Conservation (phyloP, 1,140 invertebrate species). For the Branchinecta lynchi region DNA sequence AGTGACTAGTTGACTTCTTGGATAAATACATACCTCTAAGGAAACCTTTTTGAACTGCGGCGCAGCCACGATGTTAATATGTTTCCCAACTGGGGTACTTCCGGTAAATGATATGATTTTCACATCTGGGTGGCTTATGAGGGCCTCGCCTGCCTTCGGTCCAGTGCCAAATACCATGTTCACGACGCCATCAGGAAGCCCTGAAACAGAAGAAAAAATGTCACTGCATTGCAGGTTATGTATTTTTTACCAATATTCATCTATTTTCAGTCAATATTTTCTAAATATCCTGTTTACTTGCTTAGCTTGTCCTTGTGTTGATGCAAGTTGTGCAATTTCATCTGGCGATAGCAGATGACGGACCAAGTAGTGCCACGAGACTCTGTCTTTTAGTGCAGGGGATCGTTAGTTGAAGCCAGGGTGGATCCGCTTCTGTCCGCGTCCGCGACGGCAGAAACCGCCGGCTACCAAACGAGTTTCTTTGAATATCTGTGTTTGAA, state of each 20-base stretch:
- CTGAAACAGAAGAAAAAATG: slow-evolving; percentile 26
- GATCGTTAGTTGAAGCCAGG: no score
- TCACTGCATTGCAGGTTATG: background rate
- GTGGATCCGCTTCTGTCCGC: no score
- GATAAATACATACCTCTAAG: slow-evolving; percentile 33
- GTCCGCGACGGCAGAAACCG: no score
- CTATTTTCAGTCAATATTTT: background rate
- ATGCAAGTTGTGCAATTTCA: no score
- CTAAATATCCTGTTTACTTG: slow-evolving; percentile 12
- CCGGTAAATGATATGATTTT: slow-evolving; percentile 41
- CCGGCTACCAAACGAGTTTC: no score
- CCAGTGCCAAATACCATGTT: slow-evolving; percentile 44
- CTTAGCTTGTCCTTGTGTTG: no score
- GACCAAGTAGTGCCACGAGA: no score
- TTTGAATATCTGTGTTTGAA: no score
- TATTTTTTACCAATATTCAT: slow-evolving; percentile 1
- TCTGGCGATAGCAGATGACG: no score
- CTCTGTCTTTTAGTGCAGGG: no score
- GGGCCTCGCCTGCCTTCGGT: slow-evolving; percentile 34
- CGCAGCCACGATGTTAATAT: slow-evolving; percentile 34
- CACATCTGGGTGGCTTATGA: slow-evolving; percentile 38
- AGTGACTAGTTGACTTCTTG: no score
- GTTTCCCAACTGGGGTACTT: slow-evolving; percentile 37
- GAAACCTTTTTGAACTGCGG: slow-evolving; percentile 39
- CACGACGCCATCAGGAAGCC: slow-evolving; percentile 40